Percentiles rank a stretch among this genome's conserved stretches.
Conservation (phyloP, 1,140 invertebrate species). For the Mycetomoellerius zeteki region DNA sequence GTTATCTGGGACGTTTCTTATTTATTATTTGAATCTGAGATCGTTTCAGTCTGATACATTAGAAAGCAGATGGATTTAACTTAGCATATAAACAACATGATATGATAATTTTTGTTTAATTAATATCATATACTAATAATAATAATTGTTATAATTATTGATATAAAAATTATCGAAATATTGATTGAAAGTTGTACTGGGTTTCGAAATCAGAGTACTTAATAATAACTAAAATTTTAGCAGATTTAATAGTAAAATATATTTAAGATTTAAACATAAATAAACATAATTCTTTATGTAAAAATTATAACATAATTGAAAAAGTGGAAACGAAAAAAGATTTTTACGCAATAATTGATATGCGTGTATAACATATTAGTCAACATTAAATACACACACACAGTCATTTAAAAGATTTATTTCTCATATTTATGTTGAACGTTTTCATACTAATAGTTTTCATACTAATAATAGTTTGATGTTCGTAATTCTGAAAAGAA, state of each 20-base stretch:
- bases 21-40: not conserved
- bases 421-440: not conserved
- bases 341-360: slow-evolving; percentile 1
- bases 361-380: not conserved
- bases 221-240: not conserved
- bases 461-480: not conserved
- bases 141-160: not conserved
- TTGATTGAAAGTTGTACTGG: not conserved
- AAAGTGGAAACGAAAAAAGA: not conserved
- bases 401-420: not conserved
- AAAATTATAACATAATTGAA: not conserved
- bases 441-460: too few relatives aligned
- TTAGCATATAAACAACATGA: not conserved
- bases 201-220: not conserved
- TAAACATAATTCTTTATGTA: too few relatives aligned
- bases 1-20: too few relatives aligned
- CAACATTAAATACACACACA: not conserved
- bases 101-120: not conserved
- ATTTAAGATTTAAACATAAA: not conserved
- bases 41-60: slow-evolving; percentile 31
- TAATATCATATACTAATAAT: not conserved
- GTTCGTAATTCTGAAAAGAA: not conserved
- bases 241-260: not conserved
- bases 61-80: not conserved
- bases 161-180: not conserved